A percentile compares a stretch with the other conserved stretches of the same genome.
These are phyloP conservation scores for Pandion haliaetus DNA, from an alignment of 2,113 vertebrate genomes.

Conservation along the genomic window DNA sequence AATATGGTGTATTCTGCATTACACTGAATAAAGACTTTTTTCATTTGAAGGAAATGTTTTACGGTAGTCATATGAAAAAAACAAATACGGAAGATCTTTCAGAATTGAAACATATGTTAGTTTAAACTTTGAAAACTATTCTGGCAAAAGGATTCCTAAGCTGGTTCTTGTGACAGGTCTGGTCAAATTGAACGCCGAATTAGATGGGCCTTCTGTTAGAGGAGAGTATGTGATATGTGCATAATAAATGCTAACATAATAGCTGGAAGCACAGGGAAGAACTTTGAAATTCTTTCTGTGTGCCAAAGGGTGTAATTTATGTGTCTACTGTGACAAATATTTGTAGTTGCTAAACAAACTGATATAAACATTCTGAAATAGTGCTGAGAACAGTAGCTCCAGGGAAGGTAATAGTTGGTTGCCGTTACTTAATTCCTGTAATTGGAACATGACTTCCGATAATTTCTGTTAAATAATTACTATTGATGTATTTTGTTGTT, in stretches of 20 bases:
- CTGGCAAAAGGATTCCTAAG: not conserved
- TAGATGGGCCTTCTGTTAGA: not conserved
- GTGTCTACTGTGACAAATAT: not conserved
- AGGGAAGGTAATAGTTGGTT: not conserved
- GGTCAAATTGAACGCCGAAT: not conserved
- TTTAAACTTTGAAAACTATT: not conserved
- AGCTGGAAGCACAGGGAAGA: not conserved
- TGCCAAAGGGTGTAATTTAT: not conserved
- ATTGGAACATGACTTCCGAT: not conserved
- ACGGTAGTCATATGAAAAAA: slow-evolving; percentile 57
- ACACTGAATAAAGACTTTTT: not conserved
- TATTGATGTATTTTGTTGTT: not conserved
- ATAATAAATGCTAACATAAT: not conserved
- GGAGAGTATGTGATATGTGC: not conserved
- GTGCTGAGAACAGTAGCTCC: not conserved
- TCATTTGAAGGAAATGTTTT: slow-evolving; percentile 19
- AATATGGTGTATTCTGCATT: not conserved
- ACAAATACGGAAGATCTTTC: slow-evolving; percentile 48
- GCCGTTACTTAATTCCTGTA: not conserved
- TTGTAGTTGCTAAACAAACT: not conserved
- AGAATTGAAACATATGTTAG: slow-evolving; percentile 73
- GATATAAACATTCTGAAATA: not conserved
- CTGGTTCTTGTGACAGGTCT: not conserved
- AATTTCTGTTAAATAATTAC: not conserved
- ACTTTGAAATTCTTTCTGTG: not conserved